These are phyloP conservation scores for Pelusios castaneus DNA, from an alignment of 2,113 vertebrate genomes.

Conservation along the genomic window DNA sequence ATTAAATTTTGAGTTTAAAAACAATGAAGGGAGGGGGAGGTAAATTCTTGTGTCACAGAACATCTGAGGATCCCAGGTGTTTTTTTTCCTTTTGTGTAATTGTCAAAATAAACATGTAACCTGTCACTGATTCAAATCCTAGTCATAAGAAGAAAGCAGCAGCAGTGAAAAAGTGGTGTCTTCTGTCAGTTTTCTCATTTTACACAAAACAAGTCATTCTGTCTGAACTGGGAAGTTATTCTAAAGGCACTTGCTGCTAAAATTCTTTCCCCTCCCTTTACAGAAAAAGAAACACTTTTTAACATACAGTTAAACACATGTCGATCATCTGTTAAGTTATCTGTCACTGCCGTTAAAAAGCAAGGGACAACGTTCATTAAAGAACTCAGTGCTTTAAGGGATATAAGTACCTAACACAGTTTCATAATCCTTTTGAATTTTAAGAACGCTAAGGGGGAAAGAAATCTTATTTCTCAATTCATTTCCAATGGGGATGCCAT, in stretches of 20 bases:
- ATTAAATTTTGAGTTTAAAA: not conserved
- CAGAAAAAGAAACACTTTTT: not conserved
- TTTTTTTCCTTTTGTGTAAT: not conserved
- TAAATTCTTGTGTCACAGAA: not conserved
- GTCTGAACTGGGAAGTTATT: not conserved
- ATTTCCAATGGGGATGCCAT: not conserved
- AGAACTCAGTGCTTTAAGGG: not conserved
- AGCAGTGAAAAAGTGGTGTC: accelerated
- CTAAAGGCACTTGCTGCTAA: not conserved
- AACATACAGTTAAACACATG: not conserved
- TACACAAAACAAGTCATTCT: not conserved
- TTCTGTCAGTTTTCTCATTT: not conserved
- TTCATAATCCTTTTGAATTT: slow-evolving; percentile 14
- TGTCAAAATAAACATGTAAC: not conserved
- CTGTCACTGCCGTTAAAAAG: not conserved
- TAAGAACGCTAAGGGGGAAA: not conserved
- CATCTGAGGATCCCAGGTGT: not conserved
- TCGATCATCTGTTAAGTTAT: not conserved
- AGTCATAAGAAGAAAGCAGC: not conserved
- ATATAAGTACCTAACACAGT: not conserved
- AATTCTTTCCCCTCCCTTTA: not conserved
- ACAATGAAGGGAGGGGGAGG: not conserved
- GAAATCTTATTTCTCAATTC: slow-evolving; percentile 28
- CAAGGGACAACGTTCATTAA: not conserved
- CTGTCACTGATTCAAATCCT: not conserved